phyloP scores from a whole-genome alignment of 2,797 vertebrate genomes.

The Sorex maritimensis region DNA sequence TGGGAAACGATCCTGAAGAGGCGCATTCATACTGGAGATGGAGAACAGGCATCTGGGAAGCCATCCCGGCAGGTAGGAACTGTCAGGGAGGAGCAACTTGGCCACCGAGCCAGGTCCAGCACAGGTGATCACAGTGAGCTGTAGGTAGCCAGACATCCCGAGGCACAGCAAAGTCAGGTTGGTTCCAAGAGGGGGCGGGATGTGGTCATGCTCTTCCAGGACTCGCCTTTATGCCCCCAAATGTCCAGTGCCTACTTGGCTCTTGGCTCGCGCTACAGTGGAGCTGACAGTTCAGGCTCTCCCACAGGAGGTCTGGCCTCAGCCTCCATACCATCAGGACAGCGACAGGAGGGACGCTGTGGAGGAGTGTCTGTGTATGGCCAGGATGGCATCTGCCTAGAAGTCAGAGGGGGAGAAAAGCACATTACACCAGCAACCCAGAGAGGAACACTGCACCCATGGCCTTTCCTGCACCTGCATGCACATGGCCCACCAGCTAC shows the following conservation, averaged over 20 bases:
- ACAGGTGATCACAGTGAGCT: not conserved
- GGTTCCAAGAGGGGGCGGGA: not conserved
- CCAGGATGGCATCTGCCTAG: constrained; percentile 80
- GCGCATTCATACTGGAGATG: not conserved
- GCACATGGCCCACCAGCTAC: not conserved
- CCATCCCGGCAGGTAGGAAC: not conserved
- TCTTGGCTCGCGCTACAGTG: constrained; percentile 62
- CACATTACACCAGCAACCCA: not conserved
- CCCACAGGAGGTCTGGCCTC: constrained; percentile 47
- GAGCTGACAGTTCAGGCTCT: constrained; percentile 56
- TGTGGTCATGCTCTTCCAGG: constrained; percentile 23
- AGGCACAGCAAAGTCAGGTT: constrained; percentile 20
- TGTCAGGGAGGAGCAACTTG: not conserved
- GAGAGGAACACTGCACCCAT: no score
- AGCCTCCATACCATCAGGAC: constrained; percentile 67
- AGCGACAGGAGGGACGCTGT: not conserved
- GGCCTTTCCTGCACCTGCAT: no score
- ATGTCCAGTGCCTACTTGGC: constrained; percentile 56
- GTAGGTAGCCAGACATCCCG: not conserved
- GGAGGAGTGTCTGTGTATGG: constrained; percentile 55
- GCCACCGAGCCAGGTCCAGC: constrained; percentile 17
- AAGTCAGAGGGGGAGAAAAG: constrained; percentile 77
- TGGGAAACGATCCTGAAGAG: not conserved
- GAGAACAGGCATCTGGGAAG: not conserved
- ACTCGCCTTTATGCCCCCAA: constrained; percentile 39